Conservation (phyloP, 2,113 vertebrate genomes). For the Drymodes brunneopygia region DNA sequence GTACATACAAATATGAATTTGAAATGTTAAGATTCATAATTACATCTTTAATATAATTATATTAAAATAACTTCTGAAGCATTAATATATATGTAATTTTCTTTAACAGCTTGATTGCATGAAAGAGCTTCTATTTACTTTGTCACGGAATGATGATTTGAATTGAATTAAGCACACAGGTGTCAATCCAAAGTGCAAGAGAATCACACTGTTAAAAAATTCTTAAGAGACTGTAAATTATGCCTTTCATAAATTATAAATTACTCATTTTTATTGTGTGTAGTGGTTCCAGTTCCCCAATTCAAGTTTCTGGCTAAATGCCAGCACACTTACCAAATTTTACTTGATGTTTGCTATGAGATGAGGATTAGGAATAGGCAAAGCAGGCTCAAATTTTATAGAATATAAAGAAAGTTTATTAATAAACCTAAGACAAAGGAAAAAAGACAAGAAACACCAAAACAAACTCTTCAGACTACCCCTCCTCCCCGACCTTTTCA, state of each 20-base stretch:
- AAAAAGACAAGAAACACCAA: no score
- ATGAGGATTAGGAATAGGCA: no score
- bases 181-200: neutral
- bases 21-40: neutral
- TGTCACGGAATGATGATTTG: neutral
- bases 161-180: neutral
- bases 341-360: no score
- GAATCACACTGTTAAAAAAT: neutral
- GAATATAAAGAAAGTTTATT: no score
- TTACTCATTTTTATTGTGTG: neutral
- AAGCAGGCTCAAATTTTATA: no score
- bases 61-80: neutral
- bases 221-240: neutral
- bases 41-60: neutral
- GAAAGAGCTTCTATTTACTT: neutral
- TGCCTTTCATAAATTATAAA: neutral
- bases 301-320: no score
- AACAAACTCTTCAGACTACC: no score
- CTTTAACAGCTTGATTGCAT: neutral
- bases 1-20: neutral
- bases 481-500: no score
- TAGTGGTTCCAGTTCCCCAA: no score
- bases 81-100: neutral
- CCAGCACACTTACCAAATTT: no score
- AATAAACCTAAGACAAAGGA: no score